Evolutionary conservation across 2,113 vertebrate species (phyloP), one percentile per base, ranked within the genome.

Genomic region (Gallinago undulata): DNA sequence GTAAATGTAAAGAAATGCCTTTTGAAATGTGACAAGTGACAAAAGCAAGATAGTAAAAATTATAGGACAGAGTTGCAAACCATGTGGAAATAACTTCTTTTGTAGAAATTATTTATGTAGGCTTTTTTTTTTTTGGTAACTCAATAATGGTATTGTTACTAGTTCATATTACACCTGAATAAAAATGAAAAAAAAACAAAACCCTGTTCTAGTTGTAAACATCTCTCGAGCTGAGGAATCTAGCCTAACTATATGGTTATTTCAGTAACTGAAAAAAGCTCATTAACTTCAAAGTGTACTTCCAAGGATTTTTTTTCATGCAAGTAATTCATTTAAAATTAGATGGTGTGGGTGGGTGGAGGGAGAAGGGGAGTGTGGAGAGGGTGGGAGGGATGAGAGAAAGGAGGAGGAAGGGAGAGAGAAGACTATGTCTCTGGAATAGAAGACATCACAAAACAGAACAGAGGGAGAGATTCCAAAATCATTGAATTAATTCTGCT

Each of bases 81-180:
- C 90, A 93, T 60, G 89, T 93, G 92, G 93, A 97, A 97, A 90
- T 96, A 97, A 97, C 82, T 84, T 73, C 84, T 93, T 96, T 93
- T 96, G 95, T 89, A 78, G 51, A 76, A 77, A 94, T 87, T 93
- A 91, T 87, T 93, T 85, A 82, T 72, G 69, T 89, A 48, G 59
- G 41, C 3, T 33, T 69, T 70, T 62, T 84, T 84, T 55, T 79
- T 90, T 80, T 35, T 25, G 67, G 35, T 88, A 92, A 80, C 57
- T 85, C 67, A 77, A 18, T 75, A 89, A 87, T 45, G 37, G 11
- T 89, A 51, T 59, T 91, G 43, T 75, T 92, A 76, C 48, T 45
- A 78, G 68, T 67, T 95, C 35, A 48, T 27, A 2, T 93, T 68
- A 55, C 25, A 67, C 12, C 14, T 57, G 39, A 72, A 39, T 41